phyloP scores from a whole-genome alignment of 1,140 invertebrate species.

The Medauroidea extradentata region DNA sequence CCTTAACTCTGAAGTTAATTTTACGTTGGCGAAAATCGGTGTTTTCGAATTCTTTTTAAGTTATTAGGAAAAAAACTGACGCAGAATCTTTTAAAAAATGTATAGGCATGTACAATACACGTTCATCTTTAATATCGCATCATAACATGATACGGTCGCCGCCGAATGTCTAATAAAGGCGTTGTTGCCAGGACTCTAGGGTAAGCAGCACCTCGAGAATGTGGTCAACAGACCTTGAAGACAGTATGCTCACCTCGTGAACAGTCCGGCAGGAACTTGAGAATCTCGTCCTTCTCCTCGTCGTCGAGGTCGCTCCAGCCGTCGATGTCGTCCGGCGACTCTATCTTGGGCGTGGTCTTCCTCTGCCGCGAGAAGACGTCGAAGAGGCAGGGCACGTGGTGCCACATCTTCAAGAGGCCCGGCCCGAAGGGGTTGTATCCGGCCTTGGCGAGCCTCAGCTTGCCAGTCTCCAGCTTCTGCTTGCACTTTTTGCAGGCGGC shows the following conservation, averaged over 20 bases:
- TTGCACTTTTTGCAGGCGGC: constrained; percentile 88
- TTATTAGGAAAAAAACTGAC: too few relatives aligned
- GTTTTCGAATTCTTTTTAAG: too few relatives aligned
- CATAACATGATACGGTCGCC: too few relatives aligned
- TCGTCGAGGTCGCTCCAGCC: constrained; percentile 64
- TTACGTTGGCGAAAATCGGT: too few relatives aligned
- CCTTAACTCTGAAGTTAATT: too few relatives aligned
- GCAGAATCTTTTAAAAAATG: too few relatives aligned
- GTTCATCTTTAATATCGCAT: too few relatives aligned
- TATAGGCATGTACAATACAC: too few relatives aligned
- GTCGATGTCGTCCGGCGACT: constrained; percentile 70
- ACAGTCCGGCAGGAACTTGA: constrained; percentile 30
- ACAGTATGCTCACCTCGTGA: constrained; percentile 4
- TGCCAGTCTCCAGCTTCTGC: constrained; percentile 66
- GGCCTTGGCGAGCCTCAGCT: constrained; percentile 68
- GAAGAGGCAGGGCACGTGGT: constrained; percentile 76
- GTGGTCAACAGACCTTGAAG: too few relatives aligned
- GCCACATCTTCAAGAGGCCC: constrained; percentile 84
- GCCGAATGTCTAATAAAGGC: too few relatives aligned
- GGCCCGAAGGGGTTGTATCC: constrained; percentile 73
- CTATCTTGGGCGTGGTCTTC: constrained; percentile 75
- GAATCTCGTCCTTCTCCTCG: constrained; percentile 62
- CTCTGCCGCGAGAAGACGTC: constrained; percentile 72
- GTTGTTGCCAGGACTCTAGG: too few relatives aligned
- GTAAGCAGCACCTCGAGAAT: too few relatives aligned